Conservation (phyloP, 2,888 invertebrate species). For the Xestia rhomboidea region DNA sequence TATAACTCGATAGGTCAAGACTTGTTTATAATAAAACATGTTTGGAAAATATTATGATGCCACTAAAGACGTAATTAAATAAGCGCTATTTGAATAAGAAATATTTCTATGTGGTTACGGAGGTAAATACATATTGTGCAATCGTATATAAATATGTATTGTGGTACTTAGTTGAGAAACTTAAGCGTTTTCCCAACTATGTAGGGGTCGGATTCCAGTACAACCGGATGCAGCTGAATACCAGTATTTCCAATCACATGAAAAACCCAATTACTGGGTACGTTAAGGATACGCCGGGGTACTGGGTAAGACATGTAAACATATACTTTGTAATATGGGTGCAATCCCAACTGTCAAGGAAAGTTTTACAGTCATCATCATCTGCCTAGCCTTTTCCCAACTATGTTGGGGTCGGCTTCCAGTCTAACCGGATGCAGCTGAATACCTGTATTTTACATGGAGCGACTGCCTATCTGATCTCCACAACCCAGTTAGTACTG, state of each 20-base stretch:
- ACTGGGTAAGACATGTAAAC: background rate
- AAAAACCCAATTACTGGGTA: background rate
- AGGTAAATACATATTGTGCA: constrained; percentile 47
- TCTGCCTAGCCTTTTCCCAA: no score
- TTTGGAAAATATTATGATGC: constrained; percentile 58
- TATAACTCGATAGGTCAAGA: constrained; percentile 34
- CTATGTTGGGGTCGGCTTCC: no score
- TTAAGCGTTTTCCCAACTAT: background rate
- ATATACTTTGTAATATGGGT: background rate
- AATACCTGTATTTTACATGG: no score
- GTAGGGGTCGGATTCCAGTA: background rate
- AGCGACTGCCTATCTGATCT: no score
- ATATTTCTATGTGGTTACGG: constrained; percentile 42
- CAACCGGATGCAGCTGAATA: background rate
- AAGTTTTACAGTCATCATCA: background rate
- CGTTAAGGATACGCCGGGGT: background rate
- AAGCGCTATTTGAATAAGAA: constrained; percentile 44
- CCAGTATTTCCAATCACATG: background rate
- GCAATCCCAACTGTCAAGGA: background rate
- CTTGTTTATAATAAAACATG: constrained; percentile 25
- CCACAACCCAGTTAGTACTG: no score
- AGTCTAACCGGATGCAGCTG: no score
- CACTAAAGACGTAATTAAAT: constrained; percentile 47
- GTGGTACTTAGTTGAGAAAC: constrained; percentile 31
- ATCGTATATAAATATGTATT: constrained; percentile 28